phyloP scores from a whole-genome alignment of 2,113 vertebrate genomes.

The Noctilio leporinus region DNA sequence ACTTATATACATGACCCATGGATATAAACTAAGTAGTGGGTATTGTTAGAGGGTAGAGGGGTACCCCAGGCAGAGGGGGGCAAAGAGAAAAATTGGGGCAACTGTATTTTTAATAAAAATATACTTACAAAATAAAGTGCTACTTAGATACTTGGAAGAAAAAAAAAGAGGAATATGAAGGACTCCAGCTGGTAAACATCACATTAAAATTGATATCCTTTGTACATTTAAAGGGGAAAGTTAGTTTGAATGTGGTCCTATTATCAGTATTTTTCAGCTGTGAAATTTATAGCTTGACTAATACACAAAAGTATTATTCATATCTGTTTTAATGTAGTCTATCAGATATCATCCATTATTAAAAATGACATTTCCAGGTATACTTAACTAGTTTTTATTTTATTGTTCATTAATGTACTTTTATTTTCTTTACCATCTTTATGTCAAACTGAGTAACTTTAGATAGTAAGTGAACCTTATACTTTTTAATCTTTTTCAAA shows the following conservation, averaged over 20 bases:
- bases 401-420: slow-evolving; percentile 5
- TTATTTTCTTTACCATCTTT: background rate
- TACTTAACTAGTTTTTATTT: background rate
- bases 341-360: background rate
- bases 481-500: slow-evolving; percentile 25
- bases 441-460: slow-evolving; percentile 9
- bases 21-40: too few species aligned
- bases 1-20: too few species aligned
- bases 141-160: too few species aligned
- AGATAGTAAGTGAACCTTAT: slow-evolving; percentile 10
- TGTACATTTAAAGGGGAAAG: slow-evolving; percentile 17
- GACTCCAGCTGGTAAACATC: background rate
- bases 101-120: too few species aligned
- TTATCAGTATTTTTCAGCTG: slow-evolving; percentile 1
- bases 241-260: background rate
- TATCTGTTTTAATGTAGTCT: slow-evolving; percentile 28
- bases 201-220: background rate
- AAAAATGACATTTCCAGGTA: slow-evolving; percentile 1
- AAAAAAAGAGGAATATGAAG: background rate
- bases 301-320: background rate
- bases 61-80: too few species aligned
- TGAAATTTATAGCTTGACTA: background rate
- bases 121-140: too few species aligned
- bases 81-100: too few species aligned
- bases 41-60: too few species aligned